Percentiles rank a stretch among this genome's conserved stretches.
These are phyloP conservation scores for Chionomys nivalis DNA, from an alignment of 2,113 vertebrate genomes.

Conservation along the genomic window DNA sequence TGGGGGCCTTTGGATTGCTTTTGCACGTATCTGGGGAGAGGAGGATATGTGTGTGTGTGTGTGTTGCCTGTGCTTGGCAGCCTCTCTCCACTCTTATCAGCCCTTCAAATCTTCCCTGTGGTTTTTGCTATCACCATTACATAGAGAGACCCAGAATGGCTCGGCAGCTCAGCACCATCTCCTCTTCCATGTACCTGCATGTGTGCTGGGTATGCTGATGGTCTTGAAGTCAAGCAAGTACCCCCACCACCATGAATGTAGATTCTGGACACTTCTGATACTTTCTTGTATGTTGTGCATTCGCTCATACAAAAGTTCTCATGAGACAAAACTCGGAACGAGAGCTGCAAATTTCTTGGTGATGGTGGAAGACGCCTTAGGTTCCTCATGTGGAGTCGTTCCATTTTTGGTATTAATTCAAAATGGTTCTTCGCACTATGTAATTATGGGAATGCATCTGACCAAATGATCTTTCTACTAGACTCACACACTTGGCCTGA, in stretches of 20 bases:
- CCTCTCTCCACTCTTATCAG: background rate
- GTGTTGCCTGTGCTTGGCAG: background rate
- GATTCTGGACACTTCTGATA: background rate
- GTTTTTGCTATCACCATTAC: background rate
- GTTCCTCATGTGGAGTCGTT: background rate
- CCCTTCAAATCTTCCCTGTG: background rate
- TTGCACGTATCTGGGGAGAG: rapidly evolving
- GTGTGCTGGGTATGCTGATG: background rate
- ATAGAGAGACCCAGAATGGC: background rate
- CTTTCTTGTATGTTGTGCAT: background rate
- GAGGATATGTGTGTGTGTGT: no score
- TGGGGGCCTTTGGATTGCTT: background rate
- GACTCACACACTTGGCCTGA: background rate
- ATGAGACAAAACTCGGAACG: background rate
- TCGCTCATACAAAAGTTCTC: background rate
- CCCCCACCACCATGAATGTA: background rate
- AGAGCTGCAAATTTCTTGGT: background rate
- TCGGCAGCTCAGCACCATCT: background rate
- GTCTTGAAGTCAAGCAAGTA: background rate
- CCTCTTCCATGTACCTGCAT: background rate
- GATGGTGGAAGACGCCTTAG: background rate
- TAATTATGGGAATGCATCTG: background rate
- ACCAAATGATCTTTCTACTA: slow-evolving; percentile 2
- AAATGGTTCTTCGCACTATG: background rate
- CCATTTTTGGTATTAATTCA: slow-evolving; percentile 19